Percentiles rank a stretch among this genome's conserved stretches.
These are phyloP conservation scores for Scartelaos histophorus DNA, from an alignment of 2,113 vertebrate species.

Conservation along the genomic window DNA sequence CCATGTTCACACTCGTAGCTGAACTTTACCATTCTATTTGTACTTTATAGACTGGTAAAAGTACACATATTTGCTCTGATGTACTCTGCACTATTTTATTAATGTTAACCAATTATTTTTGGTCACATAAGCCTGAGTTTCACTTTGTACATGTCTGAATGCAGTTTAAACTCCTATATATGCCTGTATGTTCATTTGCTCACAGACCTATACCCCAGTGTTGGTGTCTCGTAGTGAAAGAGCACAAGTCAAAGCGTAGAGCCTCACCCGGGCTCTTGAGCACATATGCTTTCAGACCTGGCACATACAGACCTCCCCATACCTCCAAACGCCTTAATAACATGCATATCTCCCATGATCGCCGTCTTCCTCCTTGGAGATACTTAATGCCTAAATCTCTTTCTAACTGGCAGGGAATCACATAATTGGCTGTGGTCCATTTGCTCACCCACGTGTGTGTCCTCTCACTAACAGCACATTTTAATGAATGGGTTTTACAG, in stretches of 20 bases:
- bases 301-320: not conserved
- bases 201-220: not conserved
- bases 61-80: no score
- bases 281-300: conserved; percentile 1
- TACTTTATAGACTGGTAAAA: no score
- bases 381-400: conserved; percentile 70
- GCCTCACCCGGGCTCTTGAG: conserved; percentile 7
- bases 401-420: conserved; percentile 74
- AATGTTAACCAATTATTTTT: no score
- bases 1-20: no score
- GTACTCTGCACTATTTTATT: no score
- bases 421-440: conserved; percentile 75
- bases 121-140: no score
- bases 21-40: no score
- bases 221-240: not conserved
- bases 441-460: conserved; percentile 68
- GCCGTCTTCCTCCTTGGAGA: conserved; percentile 60
- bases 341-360: conserved; percentile 57
- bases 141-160: no score
- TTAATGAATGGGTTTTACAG: conserved; percentile 76
- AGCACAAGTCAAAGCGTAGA: not conserved
- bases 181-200: no score
- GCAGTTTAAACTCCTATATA: no score
- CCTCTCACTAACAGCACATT: conserved; percentile 72
- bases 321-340: conserved; percentile 38